Conservation (phyloP, 2,113 vertebrate genomes). For the Caracal caracal region DNA sequence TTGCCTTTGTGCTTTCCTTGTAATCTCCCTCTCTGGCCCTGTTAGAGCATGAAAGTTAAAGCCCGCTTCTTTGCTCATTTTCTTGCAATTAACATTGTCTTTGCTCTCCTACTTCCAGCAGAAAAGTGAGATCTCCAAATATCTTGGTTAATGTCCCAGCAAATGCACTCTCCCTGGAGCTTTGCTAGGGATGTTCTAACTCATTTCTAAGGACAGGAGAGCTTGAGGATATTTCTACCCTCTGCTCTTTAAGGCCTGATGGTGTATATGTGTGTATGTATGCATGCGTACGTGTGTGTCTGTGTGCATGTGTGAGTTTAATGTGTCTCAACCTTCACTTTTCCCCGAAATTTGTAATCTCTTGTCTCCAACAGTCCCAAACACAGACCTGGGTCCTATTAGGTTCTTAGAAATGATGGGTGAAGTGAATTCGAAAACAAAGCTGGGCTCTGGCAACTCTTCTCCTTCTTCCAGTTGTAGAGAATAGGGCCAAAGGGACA, state of each 20-base stretch:
- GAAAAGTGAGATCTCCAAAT: slow-evolving; percentile 66
- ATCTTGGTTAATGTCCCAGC: slow-evolving; percentile 74
- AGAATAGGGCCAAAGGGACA: slow-evolving; percentile 43
- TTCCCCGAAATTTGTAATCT: neutral
- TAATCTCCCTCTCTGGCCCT: slow-evolving; percentile 56
- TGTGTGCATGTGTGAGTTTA: neutral
- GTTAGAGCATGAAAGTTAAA: slow-evolving; percentile 68
- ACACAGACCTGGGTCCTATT: slow-evolving; percentile 41
- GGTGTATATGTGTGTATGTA: neutral
- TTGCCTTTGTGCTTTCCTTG: slow-evolving; percentile 61
- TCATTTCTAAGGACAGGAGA: slow-evolving; percentile 51
- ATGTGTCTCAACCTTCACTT: slow-evolving; percentile 19
- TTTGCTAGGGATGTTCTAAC: slow-evolving; percentile 48
- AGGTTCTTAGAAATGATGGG: slow-evolving; percentile 19
- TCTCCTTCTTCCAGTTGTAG: slow-evolving; percentile 38
- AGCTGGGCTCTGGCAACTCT: slow-evolving; percentile 41
- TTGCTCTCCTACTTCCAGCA: slow-evolving; percentile 56
- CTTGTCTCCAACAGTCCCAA: slow-evolving; percentile 33
- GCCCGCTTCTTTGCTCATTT: slow-evolving; percentile 62
- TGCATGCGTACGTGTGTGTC: neutral
- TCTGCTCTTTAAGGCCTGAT: neutral
- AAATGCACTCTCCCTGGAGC: slow-evolving; percentile 32
- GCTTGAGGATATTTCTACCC: slow-evolving; percentile 18
- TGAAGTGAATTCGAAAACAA: slow-evolving; percentile 57
- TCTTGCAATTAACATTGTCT: slow-evolving; percentile 68